phyloP scores from a whole-genome alignment of 2,797 vertebrate species.

The Chelon labrosus region DNA sequence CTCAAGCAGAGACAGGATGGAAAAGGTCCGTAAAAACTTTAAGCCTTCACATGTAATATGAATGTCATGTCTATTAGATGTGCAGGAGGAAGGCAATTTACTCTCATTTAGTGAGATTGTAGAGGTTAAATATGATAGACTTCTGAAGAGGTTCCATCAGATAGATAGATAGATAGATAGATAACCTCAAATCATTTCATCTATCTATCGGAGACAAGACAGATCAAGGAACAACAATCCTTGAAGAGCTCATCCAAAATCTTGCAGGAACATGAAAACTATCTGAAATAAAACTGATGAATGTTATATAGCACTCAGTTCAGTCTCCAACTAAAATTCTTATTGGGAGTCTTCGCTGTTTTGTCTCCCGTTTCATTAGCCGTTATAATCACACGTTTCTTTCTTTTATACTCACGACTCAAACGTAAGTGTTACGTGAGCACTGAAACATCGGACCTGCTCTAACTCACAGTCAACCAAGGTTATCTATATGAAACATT shows the following conservation, averaged over 20 bases:
- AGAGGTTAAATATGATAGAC: neutral
- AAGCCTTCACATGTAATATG: no score
- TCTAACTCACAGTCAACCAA: neutral
- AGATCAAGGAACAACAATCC: no score
- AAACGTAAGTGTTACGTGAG: neutral
- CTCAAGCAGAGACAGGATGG: neutral
- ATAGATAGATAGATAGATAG: no score
- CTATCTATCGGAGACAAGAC: no score
- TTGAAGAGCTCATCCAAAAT: neutral
- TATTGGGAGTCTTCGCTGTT: neutral
- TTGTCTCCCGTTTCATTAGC: neutral
- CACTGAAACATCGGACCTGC: neutral
- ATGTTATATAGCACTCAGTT: no score
- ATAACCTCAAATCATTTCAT: no score
- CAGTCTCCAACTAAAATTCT: no score
- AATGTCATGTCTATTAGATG: no score
- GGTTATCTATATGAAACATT: no score
- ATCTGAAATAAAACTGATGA: no score
- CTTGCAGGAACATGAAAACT: neutral
- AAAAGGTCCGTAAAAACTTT: neutral
- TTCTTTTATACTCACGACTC: neutral
- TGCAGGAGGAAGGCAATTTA: neutral
- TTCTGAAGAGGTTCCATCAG: no score
- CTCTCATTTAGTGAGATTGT: neutral
- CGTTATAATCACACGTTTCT: neutral